A percentile compares a stretch with the other conserved stretches of the same genome.
These are phyloP conservation scores for Globodera ellingtonae DNA, from an alignment of 1,140 invertebrate species.

Conservation along the genomic window DNA sequence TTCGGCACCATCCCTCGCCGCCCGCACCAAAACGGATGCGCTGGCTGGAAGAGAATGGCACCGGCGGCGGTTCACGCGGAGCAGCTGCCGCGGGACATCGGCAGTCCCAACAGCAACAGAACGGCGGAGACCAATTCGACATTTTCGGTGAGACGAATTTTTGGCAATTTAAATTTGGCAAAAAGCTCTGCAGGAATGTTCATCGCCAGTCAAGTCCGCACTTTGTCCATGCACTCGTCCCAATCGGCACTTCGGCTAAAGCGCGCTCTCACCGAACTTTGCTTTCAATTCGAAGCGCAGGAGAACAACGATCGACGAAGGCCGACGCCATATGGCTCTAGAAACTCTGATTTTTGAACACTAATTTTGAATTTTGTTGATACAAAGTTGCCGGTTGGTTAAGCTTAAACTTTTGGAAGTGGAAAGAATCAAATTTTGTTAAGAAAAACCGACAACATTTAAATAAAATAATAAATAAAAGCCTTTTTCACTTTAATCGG, in stretches of 20 bases:
- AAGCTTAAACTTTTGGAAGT: no score
- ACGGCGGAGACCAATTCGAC: slow-evolving; percentile 21
- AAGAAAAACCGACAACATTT: neutral
- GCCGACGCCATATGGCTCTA: neutral
- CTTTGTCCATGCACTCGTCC: slow-evolving; percentile 11
- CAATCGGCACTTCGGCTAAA: slow-evolving; percentile 24
- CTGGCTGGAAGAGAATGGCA: neutral
- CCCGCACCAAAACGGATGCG: slow-evolving; percentile 3
- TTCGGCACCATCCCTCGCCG: slow-evolving; percentile 2
- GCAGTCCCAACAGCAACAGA: slow-evolving; percentile 11
- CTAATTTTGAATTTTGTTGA: no score
- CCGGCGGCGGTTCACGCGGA: neutral
- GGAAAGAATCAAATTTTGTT: neutral
- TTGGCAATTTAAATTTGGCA: neutral
- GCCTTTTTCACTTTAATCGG: neutral
- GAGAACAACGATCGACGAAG: neutral
- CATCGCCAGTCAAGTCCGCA: slow-evolving; percentile 22
- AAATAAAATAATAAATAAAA: neutral
- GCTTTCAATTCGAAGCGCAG: slow-evolving; percentile 29
- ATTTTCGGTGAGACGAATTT: slow-evolving; percentile 19
- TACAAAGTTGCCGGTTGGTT: no score
- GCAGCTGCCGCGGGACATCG: neutral
- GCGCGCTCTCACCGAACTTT: slow-evolving; percentile 24
- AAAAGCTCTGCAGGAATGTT: slow-evolving; percentile 15
- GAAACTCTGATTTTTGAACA: neutral